A percentile compares a stretch with the other conserved stretches of the same genome.
Evolutionary conservation across 2,113 vertebrate species (phyloP).

Genomic region (Pantherophis guttatus): DNA sequence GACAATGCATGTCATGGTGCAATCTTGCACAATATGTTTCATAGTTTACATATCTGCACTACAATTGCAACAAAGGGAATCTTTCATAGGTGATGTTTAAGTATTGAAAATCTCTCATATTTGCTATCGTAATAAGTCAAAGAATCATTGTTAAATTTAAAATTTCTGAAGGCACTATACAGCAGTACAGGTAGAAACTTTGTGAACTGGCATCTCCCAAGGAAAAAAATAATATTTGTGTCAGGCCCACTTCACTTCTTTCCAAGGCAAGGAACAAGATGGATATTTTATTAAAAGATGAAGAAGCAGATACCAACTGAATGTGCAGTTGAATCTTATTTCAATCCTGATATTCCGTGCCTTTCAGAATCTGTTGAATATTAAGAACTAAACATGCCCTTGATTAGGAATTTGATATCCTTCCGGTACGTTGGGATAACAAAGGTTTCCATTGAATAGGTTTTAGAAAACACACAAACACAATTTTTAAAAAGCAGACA

Average conservation of each 20-base stretch:
- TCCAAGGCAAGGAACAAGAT: no score
- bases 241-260: no score
- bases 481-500: not conserved
- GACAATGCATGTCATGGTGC: no score
- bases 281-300: no score
- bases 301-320: no score
- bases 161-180: not conserved
- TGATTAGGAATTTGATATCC: not conserved
- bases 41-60: no score
- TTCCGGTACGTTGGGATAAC: not conserved
- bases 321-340: not conserved
- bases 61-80: no score
- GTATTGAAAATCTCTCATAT: slow-evolving; percentile 39
- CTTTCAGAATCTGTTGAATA: not conserved
- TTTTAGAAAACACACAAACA: not conserved
- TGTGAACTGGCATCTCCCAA: not conserved
- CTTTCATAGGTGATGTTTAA: slow-evolving; percentile 33
- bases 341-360: no score
- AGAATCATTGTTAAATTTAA: slow-evolving; percentile 29
- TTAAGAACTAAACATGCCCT: not conserved
- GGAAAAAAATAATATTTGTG: not conserved
- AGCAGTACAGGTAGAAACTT: not conserved
- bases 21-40: no score
- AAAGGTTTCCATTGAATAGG: not conserved
- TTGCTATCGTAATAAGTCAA: slow-evolving; percentile 46